Base-by-base conservation (phyloP, 2,888 invertebrate species). In the Blastobasis adustella region DNA sequence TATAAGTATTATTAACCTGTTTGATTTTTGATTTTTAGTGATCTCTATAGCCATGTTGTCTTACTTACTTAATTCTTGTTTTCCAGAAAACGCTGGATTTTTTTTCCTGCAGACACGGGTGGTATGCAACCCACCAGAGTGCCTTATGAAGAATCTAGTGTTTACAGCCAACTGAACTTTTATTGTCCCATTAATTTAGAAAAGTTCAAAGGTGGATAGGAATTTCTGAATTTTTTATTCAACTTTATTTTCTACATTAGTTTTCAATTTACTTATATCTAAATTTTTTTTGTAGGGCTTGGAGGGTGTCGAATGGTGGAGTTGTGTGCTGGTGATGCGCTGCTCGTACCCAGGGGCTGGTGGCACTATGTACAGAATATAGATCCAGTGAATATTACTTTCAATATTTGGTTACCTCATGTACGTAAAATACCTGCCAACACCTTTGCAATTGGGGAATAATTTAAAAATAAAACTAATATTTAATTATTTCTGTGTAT, bases 301-400 rank as follows among this genome's bases (percentile, higher is more conserved):
- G 67, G 71, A 1, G 83, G 82, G 37, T 87, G 82, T 0, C 84
- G 89, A 56, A 78, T 92, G 57, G 91, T 96, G 39, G 90, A 91
- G 50, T 79, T 98, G 49, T 88, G 92, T 46, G 93, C 96, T 7
- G 97, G 97, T 0, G 96, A 98, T 79, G 94, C 96, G 0, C 83
- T 99, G 41, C 91, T 95, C 66, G 94, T 99, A 6, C 98, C 98
- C 0, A 91, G 91, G 55, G 94, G 95, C 55, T 99, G 98, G 98
- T 99, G 98, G 98, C 98, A 98, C 85, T 98, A 95, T 84, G 98
- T 98, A 0, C 95, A 96, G 79, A 97, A 97, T 72, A 79, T 92
- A 40, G 94, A 96, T 87, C 85, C 90, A 4, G 75, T 89, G 42
- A 90, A 92, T 47, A 90, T 93, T 40, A 86, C 92, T 50, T 80